Evolutionary conservation across 2,888 invertebrate species (phyloP).

Genomic region (Chydorus sphaericus): DNA sequence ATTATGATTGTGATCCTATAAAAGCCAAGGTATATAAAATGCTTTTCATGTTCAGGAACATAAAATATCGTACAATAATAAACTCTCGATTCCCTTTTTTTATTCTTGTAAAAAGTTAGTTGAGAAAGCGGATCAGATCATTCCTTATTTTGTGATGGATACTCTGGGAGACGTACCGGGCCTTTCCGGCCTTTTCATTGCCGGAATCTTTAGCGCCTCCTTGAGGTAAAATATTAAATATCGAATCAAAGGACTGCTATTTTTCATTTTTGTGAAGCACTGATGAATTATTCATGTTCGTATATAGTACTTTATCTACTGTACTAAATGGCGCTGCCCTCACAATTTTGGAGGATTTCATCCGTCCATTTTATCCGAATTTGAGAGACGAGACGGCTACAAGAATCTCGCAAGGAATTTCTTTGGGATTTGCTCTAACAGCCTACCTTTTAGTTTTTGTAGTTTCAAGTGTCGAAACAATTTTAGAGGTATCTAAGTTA

Average conservation of each 20-base stretch:
- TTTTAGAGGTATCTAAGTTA: conserved; percentile 66
- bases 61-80: background rate
- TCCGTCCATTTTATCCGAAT: conserved; percentile 41
- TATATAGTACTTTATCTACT: background rate
- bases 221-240: too few species aligned
- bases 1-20: conserved; percentile 71
- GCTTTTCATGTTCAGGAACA: background rate
- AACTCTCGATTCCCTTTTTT: background rate
- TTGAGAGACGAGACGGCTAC: conserved; percentile 24
- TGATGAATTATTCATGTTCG: too few species aligned
- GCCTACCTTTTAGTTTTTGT: conserved; percentile 70
- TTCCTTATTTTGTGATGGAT: conserved; percentile 79
- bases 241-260: too few species aligned
- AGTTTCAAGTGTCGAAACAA: conserved; percentile 69
- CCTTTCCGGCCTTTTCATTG: conserved; percentile 75
- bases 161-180: conserved; percentile 59
- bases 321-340: background rate
- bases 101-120: conserved; percentile 37
- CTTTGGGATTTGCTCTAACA: conserved; percentile 51
- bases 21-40: conserved; percentile 47
- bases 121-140: conserved; percentile 57
- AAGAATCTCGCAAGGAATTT: conserved; percentile 49
- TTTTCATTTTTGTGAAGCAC: background rate
- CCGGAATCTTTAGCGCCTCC: conserved; percentile 86
- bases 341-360: conserved; percentile 63